Percentiles rank a stretch among this genome's conserved stretches.
These are phyloP conservation scores for Sebastes ruberrimus DNA, from an alignment of 2,797 vertebrate species.

Conservation along the genomic window DNA sequence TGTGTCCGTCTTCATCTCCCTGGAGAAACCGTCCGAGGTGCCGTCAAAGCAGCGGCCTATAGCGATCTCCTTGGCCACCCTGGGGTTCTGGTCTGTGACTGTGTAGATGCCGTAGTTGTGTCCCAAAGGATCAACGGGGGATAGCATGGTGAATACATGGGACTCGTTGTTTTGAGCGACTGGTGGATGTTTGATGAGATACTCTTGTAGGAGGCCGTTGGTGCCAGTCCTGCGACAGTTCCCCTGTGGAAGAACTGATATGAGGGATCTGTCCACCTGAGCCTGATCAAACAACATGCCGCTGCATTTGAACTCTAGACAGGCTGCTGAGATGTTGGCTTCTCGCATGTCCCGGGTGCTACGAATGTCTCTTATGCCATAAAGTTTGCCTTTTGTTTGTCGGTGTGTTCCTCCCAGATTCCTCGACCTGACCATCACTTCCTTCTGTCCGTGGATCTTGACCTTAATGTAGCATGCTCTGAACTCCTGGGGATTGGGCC, in stretches of 20 bases:
- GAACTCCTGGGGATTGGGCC: slow-evolving; percentile 99
- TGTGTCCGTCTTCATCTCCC: slow-evolving; percentile 91
- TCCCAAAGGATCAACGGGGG: slow-evolving; percentile 93
- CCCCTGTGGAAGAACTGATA: slow-evolving; percentile 90
- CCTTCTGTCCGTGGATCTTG: slow-evolving; percentile 89
- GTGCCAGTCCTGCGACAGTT: slow-evolving; percentile 86
- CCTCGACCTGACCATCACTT: slow-evolving; percentile 93
- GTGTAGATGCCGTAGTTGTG: slow-evolving; percentile 99
- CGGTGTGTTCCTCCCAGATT: slow-evolving; percentile 91
- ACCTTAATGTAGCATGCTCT: slow-evolving; percentile 96
- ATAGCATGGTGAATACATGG: slow-evolving; percentile 89
- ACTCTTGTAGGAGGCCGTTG: slow-evolving; percentile 91
- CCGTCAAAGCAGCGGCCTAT: slow-evolving; percentile 98
- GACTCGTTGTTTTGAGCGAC: slow-evolving; percentile 83
- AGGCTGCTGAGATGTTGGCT: slow-evolving; percentile 86
- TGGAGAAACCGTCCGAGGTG: slow-evolving; percentile 94
- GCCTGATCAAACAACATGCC: slow-evolving; percentile 97
- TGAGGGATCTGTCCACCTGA: slow-evolving; percentile 88
- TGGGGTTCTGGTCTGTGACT: slow-evolving; percentile 95
- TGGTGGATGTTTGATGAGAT: slow-evolving; percentile 91
- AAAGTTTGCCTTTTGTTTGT: slow-evolving; percentile 87
- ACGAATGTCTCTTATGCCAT: slow-evolving; percentile 92
- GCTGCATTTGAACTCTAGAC: slow-evolving; percentile 96
- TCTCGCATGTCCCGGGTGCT: slow-evolving; percentile 88
- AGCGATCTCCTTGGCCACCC: slow-evolving; percentile 96